Percentiles rank a stretch among this genome's conserved stretches.
Evolutionary conservation across 2,888 invertebrate genomes (phyloP).

Genomic region (Ormyrus thymus): DNA sequence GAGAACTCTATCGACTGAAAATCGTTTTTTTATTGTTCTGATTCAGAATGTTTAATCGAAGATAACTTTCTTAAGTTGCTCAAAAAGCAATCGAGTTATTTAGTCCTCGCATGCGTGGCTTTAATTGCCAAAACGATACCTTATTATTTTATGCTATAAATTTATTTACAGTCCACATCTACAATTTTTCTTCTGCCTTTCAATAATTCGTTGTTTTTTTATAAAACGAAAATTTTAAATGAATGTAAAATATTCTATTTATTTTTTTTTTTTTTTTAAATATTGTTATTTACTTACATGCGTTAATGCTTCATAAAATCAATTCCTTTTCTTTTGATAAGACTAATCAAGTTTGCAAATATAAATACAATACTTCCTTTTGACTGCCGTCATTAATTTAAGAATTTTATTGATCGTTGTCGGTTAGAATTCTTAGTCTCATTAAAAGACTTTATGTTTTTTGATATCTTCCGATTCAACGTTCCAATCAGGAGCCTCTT

Average conservation of each 20-base stretch:
- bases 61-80: not conserved
- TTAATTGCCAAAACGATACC: no score
- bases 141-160: no score
- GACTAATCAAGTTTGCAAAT: not conserved
- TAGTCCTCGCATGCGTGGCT: no score
- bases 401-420: not conserved
- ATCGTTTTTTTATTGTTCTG: not conserved
- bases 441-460: no score
- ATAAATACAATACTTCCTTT: not conserved
- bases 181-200: no score
- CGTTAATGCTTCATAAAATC: not conserved
- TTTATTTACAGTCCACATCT: no score
- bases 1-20: constrained; percentile 6
- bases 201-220: not conserved
- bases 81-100: no score
- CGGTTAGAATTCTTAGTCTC: not conserved
- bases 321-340: not conserved
- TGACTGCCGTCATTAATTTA: not conserved
- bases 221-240: not conserved
- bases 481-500: constrained; percentile 41
- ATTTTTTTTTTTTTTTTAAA: not conserved
- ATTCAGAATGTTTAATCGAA: constrained; percentile 38
- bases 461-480: constrained; percentile 26
- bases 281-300: not conserved
- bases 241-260: not conserved